Evolutionary conservation across 2,797 vertebrate species (phyloP).

Genomic region (Gymnothorax reevesii): DNA sequence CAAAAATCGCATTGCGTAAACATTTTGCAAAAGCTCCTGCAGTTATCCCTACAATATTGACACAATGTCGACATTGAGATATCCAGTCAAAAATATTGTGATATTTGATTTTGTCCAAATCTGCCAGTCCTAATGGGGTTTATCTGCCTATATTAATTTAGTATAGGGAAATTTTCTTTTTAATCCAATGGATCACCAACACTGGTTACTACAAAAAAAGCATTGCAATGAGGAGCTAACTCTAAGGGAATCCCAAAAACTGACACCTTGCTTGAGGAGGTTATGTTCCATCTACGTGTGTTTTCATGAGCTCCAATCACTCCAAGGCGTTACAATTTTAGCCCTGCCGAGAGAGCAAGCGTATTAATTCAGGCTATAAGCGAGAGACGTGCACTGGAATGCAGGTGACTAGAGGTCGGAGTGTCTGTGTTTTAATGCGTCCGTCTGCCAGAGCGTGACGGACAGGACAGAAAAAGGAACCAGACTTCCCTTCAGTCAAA

Average conservation of each 20-base stretch:
- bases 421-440: neutral
- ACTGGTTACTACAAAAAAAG: conserved; percentile 1
- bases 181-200: conserved; percentile 11
- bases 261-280: conserved; percentile 15
- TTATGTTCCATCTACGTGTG: conserved; percentile 31
- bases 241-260: conserved; percentile 33
- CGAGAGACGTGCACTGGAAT: neutral
- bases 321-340: conserved; percentile 23
- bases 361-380: conserved; percentile 21
- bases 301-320: conserved; percentile 35
- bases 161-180: neutral
- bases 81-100: no score
- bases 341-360: conserved; percentile 18
- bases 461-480: neutral
- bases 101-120: no score
- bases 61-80: no score
- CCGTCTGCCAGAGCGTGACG: conserved; percentile 23
- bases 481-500: conserved; percentile 23
- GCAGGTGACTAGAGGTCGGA: neutral
- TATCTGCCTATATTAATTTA: neutral
- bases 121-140: no score
- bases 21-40: no score
- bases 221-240: neutral
- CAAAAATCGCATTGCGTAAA: no score
- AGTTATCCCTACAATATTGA: no score